Evolutionary conservation across 2,113 vertebrate species (phyloP).

Genomic region (Hemibagrus wyckioides): DNA sequence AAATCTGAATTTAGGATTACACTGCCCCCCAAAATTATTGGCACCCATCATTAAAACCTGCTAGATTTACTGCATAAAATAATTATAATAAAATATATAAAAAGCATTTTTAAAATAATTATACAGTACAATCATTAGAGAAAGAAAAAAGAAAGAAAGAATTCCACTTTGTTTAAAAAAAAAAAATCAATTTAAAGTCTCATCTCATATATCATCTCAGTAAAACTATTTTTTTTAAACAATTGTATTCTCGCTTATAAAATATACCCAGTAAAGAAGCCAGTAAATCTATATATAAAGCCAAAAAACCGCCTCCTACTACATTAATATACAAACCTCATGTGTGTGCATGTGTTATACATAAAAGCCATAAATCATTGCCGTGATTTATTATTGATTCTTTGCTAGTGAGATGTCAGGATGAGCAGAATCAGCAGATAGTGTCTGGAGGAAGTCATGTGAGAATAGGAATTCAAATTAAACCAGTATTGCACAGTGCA

Average conservation of each 20-base stretch:
- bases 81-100: too few relatives aligned
- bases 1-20: too few relatives aligned
- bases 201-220: too few relatives aligned
- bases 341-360: background rate
- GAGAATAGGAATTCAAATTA: constrained; percentile 26
- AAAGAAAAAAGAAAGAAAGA: too few relatives aligned
- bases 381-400: background rate
- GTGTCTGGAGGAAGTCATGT: constrained; percentile 9
- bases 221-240: too few relatives aligned
- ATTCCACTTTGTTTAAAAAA: too few relatives aligned
- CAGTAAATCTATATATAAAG: background rate
- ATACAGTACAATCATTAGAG: too few relatives aligned
- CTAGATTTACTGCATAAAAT: background rate
- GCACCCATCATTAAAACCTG: background rate
- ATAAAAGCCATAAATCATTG: background rate
- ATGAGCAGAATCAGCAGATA: constrained; percentile 2
- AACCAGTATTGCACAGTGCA: constrained; percentile 41
- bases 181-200: too few relatives aligned
- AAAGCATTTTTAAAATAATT: too few relatives aligned
- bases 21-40: background rate
- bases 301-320: background rate
- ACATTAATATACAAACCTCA: background rate
- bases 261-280: too few relatives aligned
- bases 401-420: constrained; percentile 5
- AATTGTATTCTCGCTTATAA: too few relatives aligned